Evolutionary conservation across 2,888 invertebrate genomes (phyloP).

Genomic region (Oligia strigilis): DNA sequence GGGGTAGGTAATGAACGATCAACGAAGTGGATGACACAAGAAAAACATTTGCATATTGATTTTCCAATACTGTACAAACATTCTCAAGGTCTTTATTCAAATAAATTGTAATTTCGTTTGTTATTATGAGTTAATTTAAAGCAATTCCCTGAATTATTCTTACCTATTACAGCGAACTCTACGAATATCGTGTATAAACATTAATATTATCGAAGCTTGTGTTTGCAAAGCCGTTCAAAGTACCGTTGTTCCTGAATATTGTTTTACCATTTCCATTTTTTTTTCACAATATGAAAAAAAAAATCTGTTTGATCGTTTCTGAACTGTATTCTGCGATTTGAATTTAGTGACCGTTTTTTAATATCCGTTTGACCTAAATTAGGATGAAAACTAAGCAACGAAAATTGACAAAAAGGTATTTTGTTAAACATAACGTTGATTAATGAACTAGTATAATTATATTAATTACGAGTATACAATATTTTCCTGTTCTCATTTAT

Average conservation of each 20-base stretch:
- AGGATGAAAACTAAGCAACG: neutral
- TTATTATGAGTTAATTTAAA: neutral
- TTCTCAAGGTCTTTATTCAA: neutral
- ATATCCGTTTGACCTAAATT: constrained; percentile 37
- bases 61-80: neutral
- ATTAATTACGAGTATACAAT: too few species aligned
- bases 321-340: neutral
- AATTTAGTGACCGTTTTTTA: constrained; percentile 8
- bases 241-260: neutral
- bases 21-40: neutral
- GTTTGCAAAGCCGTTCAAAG: constrained; percentile 2
- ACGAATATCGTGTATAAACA: neutral
- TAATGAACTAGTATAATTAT: constrained; percentile 1
- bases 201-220: neutral
- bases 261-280: constrained; percentile 9
- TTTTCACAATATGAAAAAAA: constrained; percentile 3
- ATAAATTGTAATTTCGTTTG: neutral
- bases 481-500: neutral
- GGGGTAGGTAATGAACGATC: neutral
- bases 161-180: neutral
- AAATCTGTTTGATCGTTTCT: neutral
- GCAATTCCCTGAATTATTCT: neutral
- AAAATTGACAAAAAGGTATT: neutral
- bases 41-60: neutral
- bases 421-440: neutral